Base-by-base conservation (phyloP, 2,888 invertebrate genomes). In the Pharmacophagus antenor region DNA sequence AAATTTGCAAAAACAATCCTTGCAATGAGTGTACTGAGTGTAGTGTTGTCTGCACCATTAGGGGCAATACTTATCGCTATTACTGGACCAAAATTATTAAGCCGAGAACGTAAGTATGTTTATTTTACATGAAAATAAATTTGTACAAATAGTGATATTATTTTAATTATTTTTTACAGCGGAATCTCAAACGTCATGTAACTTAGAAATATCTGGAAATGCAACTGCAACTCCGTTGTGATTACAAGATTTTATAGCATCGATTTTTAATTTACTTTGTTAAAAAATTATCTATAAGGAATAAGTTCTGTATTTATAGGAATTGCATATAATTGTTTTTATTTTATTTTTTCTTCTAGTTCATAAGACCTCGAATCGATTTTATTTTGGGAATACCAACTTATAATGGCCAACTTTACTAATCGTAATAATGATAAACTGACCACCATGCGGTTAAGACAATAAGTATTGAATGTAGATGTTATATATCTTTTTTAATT, bases 21-120 rank as follows among this genome's bases (percentile, higher is more conserved):
- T 65, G 94, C 93, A 63, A 84, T 94, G 63, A 94, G 95, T 73
- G 93, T 95, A 0, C 82, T 96, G 0, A 95, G 95, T 18, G 95
- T 95, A 17, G 88, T 96, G 15, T 74, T 96, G 46, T 95, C 95
- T 0, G 95, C 95, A 0, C 95, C 95, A 0, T 79, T 93, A 1
- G 95, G 95, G 0, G 95, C 95, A 1, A 91, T 95, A 58, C 80
- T 94, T 27, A 95, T 95, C 51, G 93, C 94, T 0, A 66, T 95
- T 7, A 84, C 93, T 10, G 95, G 95, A 0, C 94, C 94, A 5
- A 91, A 91, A 52, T 82, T 95, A 10, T 68, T 90, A 3, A 76
- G 69, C 21, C 77, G 69, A 58, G 66, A 74, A 47, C 57, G 82
- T 84, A 37, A n/a, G 37, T 37, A 1, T n/a, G 15, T 37, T n/a